Base-by-base conservation (phyloP, 1,140 invertebrate genomes). In the Zaprionus gabonicus region DNA sequence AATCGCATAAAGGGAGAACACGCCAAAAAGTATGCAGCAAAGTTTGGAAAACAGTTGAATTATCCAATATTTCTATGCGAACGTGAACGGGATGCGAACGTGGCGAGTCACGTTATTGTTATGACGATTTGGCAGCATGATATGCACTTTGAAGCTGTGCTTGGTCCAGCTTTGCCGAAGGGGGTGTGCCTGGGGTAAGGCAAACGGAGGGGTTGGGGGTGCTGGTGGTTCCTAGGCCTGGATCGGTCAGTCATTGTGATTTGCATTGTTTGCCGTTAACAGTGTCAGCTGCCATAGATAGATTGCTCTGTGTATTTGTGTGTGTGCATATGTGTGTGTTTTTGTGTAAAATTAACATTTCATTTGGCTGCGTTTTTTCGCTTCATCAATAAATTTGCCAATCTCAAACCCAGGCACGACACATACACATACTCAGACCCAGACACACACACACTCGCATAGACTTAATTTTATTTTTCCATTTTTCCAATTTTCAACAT, bases 321-420 rank as follows among this genome's bases (percentile, higher is more conserved):
- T 25, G 12, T n/a, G n/a, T 41, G 25, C 44, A 12, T 28, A 10
- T 59, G 31, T 55, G 41, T 5, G 23, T 70, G 46, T 28, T 25
- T 28, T 49, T 34, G 58, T 56, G 80, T 79, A 76, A 87, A 88
- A 88, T 88, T 88, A 88, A 88, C 84, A 88, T 88, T 88, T 88
- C 81, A 87, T 88, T 88, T 84, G 74, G 78, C 66, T 69, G 81
- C 71, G 58, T 78, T 83, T 81, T 80, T 80, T 83, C 68, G 80
- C 78, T 83, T 81, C 75, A 88, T 88, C 84, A 82, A 88, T 88
- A 88, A 88, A 88, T 88, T 87, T 75, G 75, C 78, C 70, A 80
- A 70, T 65, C 78, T 69, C 72, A 51, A 49, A 56, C 13, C 17
- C 25, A 55, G 62, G 49, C 56, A 27, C 27, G 57, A 49, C 23